Conservation (phyloP, 2,113 vertebrate genomes). For the Motacilla tschutschensis region DNA sequence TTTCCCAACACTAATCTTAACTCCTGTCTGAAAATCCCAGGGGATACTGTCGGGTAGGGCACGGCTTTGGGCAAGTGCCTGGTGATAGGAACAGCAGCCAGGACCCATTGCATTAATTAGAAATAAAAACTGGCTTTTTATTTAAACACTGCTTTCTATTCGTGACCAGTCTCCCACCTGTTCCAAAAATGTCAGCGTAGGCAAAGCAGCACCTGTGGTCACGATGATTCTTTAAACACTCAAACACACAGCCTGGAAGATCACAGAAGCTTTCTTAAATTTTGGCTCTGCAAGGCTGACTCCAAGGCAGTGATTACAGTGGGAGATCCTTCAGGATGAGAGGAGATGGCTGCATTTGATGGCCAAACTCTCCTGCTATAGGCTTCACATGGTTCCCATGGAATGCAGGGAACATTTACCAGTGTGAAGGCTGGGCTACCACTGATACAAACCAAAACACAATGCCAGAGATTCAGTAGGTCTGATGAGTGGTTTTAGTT, state of each 20-base stretch:
- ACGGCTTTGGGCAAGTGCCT: accelerated
- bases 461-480: neutral
- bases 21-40: neutral
- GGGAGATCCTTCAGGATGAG: neutral
- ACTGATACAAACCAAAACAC: neutral
- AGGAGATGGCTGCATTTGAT: neutral
- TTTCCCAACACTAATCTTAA: neutral
- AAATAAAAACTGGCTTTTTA: neutral
- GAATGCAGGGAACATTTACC: neutral
- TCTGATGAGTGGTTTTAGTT: neutral
- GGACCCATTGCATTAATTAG: neutral
- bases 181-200: neutral
- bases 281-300: neutral
- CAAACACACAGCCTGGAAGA: neutral
- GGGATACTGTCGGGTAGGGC: neutral
- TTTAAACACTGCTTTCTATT: neutral
- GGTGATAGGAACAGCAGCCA: neutral
- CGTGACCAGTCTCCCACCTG: neutral
- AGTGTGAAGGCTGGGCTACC: neutral
- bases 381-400: neutral
- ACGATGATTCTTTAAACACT: neutral
- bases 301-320: neutral
- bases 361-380: neutral
- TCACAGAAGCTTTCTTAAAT: neutral
- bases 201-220: neutral